A percentile compares a stretch with the other conserved stretches of the same genome.
Conservation (phyloP, 2,888 invertebrate genomes). For the Eucera pruinosa region DNA sequence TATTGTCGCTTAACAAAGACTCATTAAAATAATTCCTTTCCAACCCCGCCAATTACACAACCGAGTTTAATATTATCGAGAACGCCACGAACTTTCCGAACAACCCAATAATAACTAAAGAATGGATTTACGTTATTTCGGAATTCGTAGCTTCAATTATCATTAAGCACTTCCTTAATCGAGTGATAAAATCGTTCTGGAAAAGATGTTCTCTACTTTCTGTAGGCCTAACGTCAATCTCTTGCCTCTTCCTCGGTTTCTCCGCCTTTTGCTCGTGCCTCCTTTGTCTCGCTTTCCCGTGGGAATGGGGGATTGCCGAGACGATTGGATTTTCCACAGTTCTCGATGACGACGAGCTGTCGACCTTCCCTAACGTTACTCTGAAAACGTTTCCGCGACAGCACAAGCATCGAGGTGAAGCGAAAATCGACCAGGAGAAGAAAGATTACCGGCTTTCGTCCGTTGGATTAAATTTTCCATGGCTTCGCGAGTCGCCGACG, state of each 20-base stretch:
- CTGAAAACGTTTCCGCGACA: conserved; percentile 35
- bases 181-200: conserved; percentile 69
- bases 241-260: conserved; percentile 18
- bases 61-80: too few relatives aligned
- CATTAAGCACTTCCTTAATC: conserved; percentile 62
- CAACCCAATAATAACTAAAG: too few relatives aligned
- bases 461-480: conserved; percentile 62
- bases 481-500: conserved; percentile 44
- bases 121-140: too few relatives aligned
- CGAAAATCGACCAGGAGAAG: conserved; percentile 55
- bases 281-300: conserved; percentile 51
- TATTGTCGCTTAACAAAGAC: too few relatives aligned
- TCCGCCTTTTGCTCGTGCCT: conserved; percentile 28
- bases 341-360: conserved; percentile 63
- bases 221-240: conserved; percentile 63
- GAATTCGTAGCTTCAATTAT: not conserved
- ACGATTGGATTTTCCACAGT: conserved; percentile 72
- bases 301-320: conserved; percentile 61
- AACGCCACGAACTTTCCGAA: too few relatives aligned
- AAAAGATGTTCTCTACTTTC: conserved; percentile 67
- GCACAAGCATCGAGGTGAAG: conserved; percentile 24
- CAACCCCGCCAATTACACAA: too few relatives aligned
- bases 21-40: too few relatives aligned
- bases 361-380: conserved; percentile 48
- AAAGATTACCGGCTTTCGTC: conserved; percentile 61